Evolutionary conservation across 2,113 vertebrate species (phyloP), one percentile per base, ranked within the genome.

Genomic region (Carassius carassius): DNA sequence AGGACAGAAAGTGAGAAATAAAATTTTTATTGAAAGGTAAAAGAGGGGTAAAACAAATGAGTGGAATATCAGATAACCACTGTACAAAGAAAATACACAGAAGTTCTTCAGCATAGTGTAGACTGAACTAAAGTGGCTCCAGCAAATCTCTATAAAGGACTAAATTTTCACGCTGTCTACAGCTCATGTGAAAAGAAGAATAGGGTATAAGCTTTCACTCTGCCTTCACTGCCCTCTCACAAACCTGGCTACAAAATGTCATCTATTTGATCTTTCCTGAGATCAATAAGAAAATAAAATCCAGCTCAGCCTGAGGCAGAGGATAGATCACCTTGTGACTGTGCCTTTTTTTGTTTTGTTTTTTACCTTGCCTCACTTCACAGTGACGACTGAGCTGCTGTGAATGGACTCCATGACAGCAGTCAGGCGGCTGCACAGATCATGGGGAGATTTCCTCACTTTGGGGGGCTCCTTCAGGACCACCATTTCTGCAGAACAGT

Each of bases 321-420:
- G 47, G 51, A 19, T 58, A 63, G 56, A 76, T 78, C 70, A 84
- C 85, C 32, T 56, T 63, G 62, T 65, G 58, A 65, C 78, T 17
- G 63, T 69, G 51, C 10, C 17, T 2, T 80, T 35, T 65, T 19
- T 76, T 75, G 44, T 78, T 41, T 44, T 44, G 3, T 16, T 41
- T 6, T 41, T 41, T 4, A 29, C 6, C 14, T 32, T 49, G 23
- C 23, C 10, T 44, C 94, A 99, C 51, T 96, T 95, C 37, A 99
- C 97, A 0, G 88, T 87, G 74, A 99, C 96, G 0, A 96, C 6
- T 0, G 96, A 94, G n/a, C 95, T 94, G n/a, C 90, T 95, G 21
- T 96, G 96, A 10, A 99, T 97, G 84, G 97, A 99, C 91, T 99
- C 96, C 96, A 99, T 98, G 78, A 99, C 94, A 0, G 98, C 97